Conservation (phyloP, 1,140 invertebrate genomes). For the Phymorhynchus buccinoides region DNA sequence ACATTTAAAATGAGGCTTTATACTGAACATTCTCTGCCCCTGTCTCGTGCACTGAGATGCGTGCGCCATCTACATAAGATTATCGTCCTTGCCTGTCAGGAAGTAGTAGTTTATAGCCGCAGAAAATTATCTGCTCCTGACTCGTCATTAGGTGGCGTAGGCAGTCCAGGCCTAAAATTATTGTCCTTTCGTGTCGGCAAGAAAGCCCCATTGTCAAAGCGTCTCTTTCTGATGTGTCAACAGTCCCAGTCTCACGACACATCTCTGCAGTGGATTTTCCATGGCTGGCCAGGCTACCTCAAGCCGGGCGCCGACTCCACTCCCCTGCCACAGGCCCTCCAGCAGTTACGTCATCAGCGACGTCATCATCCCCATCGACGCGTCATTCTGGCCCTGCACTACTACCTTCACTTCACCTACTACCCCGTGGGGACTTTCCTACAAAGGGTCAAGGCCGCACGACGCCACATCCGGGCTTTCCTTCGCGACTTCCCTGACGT, state of each 20-base stretch:
- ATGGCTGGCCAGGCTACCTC: neutral
- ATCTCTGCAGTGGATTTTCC: neutral
- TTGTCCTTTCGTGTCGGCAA: too few relatives aligned
- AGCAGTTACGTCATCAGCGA: neutral
- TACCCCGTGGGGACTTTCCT: neutral
- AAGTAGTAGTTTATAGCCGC: too few relatives aligned
- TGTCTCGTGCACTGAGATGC: too few relatives aligned
- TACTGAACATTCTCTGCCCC: too few relatives aligned
- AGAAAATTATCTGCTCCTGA: too few relatives aligned
- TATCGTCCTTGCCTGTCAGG: too few relatives aligned
- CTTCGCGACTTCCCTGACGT: neutral
- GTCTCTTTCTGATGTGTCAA: too few relatives aligned
- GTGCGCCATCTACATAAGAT: too few relatives aligned
- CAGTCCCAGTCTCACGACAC: neutral
- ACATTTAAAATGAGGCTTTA: too few relatives aligned
- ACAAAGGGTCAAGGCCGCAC: neutral
- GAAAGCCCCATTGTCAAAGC: too few relatives aligned
- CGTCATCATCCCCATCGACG: neutral
- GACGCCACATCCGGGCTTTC: neutral
- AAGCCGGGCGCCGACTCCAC: neutral
- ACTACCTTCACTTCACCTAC: constrained; percentile 26
- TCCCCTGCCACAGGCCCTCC: neutral
- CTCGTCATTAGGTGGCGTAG: too few relatives aligned
- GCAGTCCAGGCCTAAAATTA: too few relatives aligned
- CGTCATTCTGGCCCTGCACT: constrained; percentile 21